Conservation (phyloP, 2,888 invertebrate species). For the Lathronympha strigana region DNA sequence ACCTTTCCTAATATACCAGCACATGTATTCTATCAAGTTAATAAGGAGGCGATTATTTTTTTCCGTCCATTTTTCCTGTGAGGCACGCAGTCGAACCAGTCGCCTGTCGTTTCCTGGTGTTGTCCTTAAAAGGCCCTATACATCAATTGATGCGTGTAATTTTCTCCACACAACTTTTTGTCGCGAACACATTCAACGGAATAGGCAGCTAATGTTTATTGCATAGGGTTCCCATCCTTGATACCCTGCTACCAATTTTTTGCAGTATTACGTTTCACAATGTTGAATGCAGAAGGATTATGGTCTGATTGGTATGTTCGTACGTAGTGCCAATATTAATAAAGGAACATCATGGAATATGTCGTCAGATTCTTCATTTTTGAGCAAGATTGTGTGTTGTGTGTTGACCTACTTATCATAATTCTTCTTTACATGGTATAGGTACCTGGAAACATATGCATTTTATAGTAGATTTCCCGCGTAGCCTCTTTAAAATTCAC, state of each 20-base stretch:
- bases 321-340: not conserved
- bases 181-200: slow-evolving; percentile 55
- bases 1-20: slow-evolving; percentile 31
- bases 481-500: slow-evolving; percentile 49
- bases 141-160: slow-evolving; percentile 66
- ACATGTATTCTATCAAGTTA: slow-evolving; percentile 53
- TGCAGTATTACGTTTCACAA: slow-evolving; percentile 9
- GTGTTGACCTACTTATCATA: slow-evolving; percentile 23
- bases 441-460: slow-evolving; percentile 50
- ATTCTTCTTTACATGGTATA: slow-evolving; percentile 39
- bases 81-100: slow-evolving; percentile 60
- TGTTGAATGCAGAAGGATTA: not conserved
- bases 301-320: not conserved
- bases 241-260: slow-evolving; percentile 18
- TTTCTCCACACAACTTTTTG: slow-evolving; percentile 63
- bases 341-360: not conserved
- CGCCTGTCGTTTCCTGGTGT: slow-evolving; percentile 67
- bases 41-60: slow-evolving; percentile 62
- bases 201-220: slow-evolving; percentile 57
- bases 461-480: slow-evolving; percentile 53
- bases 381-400: slow-evolving; percentile 2
- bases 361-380: slow-evolving; percentile 7
- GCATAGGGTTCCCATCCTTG: slow-evolving; percentile 44
- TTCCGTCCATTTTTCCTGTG: slow-evolving; percentile 57
- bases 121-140: slow-evolving; percentile 68